These are phyloP conservation scores for Pardalotus punctatus DNA, from an alignment of 2,113 vertebrate genomes.

Conservation along the genomic window DNA sequence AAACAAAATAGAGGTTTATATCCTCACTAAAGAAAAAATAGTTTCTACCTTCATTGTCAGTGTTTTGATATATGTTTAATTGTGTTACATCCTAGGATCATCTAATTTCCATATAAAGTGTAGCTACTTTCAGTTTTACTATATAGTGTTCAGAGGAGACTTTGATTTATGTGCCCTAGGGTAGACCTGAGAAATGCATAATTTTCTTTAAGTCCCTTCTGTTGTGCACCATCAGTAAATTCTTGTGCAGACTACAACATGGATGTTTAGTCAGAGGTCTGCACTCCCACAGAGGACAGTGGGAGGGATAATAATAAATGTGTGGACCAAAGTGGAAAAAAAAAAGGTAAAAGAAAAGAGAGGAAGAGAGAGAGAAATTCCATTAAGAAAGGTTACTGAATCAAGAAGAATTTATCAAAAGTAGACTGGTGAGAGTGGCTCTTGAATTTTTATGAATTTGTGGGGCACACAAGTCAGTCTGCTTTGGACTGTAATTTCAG, in stretches of 20 bases:
- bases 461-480: slow-evolving; percentile 8
- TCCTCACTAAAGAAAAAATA: not conserved
- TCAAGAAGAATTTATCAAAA: slow-evolving; percentile 73
- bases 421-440: slow-evolving; percentile 40
- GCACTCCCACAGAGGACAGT: not conserved
- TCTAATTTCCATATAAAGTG: slow-evolving; percentile 79
- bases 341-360: slow-evolving; percentile 24
- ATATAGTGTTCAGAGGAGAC: slow-evolving; percentile 47
- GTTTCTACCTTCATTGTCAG: slow-evolving; percentile 44
- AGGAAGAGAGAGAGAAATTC: slow-evolving; percentile 54
- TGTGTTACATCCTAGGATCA: slow-evolving; percentile 58
- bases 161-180: slow-evolving; percentile 79
- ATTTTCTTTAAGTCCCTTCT: slow-evolving; percentile 72
- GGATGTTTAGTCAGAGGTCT: slow-evolving; percentile 71
- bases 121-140: slow-evolving; percentile 70
- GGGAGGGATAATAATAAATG: slow-evolving; percentile 46
- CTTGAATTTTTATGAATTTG: slow-evolving; percentile 59
- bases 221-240: slow-evolving; percentile 63
- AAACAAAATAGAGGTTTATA: slow-evolving; percentile 28
- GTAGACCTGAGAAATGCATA: slow-evolving; percentile 70
- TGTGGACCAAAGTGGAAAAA: not conserved
- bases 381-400: slow-evolving; percentile 73
- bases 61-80: slow-evolving; percentile 70
- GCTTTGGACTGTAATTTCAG: slow-evolving; percentile 53
- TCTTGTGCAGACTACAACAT: slow-evolving; percentile 60